Conservation (phyloP, 2,113 vertebrate genomes). For the Sturnus vulgaris region DNA sequence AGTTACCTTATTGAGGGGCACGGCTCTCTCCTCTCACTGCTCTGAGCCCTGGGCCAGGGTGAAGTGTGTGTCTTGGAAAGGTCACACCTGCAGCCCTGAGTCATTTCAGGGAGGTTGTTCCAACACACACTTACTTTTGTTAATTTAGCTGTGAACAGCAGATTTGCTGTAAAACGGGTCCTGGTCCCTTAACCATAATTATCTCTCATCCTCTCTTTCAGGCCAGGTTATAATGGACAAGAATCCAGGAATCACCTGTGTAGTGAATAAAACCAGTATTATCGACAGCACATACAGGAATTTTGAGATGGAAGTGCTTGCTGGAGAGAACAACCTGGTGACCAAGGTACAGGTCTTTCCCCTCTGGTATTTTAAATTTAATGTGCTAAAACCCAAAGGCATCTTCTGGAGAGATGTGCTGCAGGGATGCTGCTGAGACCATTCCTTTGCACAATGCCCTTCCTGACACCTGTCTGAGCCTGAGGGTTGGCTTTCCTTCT, state of each 20-base stretch:
- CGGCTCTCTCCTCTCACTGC: background rate
- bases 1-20: background rate
- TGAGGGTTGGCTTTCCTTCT: background rate
- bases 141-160: background rate
- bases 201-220: conserved; percentile 50
- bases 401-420: background rate
- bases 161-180: background rate
- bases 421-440: background rate
- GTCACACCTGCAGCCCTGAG: background rate
- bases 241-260: conserved; percentile 91
- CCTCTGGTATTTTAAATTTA: background rate
- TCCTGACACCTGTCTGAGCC: background rate
- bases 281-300: conserved; percentile 91
- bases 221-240: conserved; percentile 96
- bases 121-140: background rate
- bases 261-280: conserved; percentile 90
- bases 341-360: conserved; percentile 77
- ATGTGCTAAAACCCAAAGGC: background rate
- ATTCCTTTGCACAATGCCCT: background rate
- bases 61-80: background rate
- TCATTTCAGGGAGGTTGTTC: background rate
- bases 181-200: background rate
- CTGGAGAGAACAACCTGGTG: conserved; percentile 89
- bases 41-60: background rate
- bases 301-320: conserved; percentile 94